These are phyloP conservation scores for Epistrophe grossulariae DNA, from an alignment of 2,888 invertebrate species.

Conservation along the genomic window DNA sequence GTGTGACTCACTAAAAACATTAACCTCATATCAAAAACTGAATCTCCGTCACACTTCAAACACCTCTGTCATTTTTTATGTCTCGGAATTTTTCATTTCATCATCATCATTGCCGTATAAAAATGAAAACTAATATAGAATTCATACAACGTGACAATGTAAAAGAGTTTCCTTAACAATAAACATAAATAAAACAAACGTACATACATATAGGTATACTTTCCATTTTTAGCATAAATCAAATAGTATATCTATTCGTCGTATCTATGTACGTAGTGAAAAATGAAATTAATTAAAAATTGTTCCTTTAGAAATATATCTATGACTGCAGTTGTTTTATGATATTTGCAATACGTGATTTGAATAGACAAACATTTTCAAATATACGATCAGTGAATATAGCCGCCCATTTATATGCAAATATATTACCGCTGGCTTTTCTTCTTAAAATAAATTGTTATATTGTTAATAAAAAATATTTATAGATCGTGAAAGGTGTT, in stretches of 20 bases:
- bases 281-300: conserved; percentile 31
- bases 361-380: conserved; percentile 16
- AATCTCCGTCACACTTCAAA: not conserved
- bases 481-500: not conserved
- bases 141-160: conserved; percentile 49
- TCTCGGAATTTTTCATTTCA: conserved; percentile 3
- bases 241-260: not conserved
- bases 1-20: conserved; percentile 8
- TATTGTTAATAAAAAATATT: conserved; percentile 4
- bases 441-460: conserved; percentile 34
- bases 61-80: not conserved
- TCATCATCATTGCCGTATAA: conserved; percentile 5
- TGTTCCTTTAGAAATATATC: conserved; percentile 6
- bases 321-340: conserved; percentile 24
- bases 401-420: conserved; percentile 60
- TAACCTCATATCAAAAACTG: conserved; percentile 1
- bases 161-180: conserved; percentile 26
- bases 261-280: not conserved
- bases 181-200: conserved; percentile 38
- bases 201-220: conserved; percentile 37
- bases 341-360: conserved; percentile 45
- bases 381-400: conserved; percentile 5
- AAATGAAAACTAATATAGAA: conserved; percentile 16
- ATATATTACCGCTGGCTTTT: not conserved
- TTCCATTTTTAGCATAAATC: conserved; percentile 35